These are phyloP conservation scores for Heptranchias perlo DNA, from an alignment of 2,113 vertebrate genomes.

Conservation along the genomic window DNA sequence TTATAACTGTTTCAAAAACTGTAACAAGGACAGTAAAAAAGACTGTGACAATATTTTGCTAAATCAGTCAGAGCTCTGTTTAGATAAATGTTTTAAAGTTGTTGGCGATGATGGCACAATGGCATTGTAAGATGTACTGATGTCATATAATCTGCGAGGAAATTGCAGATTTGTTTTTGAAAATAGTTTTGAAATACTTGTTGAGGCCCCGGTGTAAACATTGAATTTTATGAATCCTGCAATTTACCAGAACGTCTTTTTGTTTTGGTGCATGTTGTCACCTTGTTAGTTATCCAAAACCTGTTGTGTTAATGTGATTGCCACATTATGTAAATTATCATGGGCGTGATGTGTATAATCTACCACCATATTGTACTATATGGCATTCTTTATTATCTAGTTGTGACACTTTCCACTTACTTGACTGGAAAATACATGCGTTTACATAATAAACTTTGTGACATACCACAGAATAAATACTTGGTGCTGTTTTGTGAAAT, in stretches of 20 bases:
- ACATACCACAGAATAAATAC: not conserved
- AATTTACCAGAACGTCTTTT: not conserved
- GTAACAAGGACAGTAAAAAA: not conserved
- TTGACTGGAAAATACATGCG: not conserved
- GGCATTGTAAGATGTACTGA: not conserved
- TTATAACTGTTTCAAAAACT: not conserved
- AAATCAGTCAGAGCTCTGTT: not conserved
- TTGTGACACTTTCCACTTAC: not conserved
- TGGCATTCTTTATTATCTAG: not conserved
- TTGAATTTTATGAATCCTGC: not conserved
- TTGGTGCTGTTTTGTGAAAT: not conserved
- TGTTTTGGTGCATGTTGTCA: not conserved
- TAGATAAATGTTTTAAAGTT: not conserved
- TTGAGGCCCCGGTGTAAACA: not conserved
- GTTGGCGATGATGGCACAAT: not conserved
- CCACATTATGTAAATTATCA: not conserved
- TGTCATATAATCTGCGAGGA: not conserved
- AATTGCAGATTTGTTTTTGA: not conserved
- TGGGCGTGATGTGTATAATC: not conserved
- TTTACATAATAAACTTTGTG: not conserved
- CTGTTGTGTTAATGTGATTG: not conserved
- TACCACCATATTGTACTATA: not conserved
- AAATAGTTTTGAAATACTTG: not conserved
- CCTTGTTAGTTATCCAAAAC: not conserved
- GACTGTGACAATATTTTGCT: not conserved